These are phyloP conservation scores for Palythoa grandiflora DNA, from an alignment of 92 coral and sea anemone species.

Conservation along the genomic window DNA sequence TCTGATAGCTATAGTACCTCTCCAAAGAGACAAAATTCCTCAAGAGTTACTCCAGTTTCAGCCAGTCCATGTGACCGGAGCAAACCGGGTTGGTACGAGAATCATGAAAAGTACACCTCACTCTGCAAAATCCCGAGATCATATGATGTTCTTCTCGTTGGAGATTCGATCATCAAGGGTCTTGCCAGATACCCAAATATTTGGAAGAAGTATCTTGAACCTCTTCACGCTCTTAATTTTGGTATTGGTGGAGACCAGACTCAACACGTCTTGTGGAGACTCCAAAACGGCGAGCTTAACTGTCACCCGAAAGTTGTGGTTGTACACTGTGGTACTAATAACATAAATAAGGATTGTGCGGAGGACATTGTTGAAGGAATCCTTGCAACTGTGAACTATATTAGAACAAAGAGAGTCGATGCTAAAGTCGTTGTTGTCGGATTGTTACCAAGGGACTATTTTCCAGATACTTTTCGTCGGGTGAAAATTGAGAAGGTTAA, in stretches of 20 bases:
- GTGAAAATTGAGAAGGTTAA: constrained; percentile 77
- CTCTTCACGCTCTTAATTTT: constrained; percentile 85
- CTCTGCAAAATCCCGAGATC: constrained; percentile 57
- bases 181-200: constrained; percentile 87
- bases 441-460: constrained; percentile 88
- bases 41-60: constrained; percentile 16
- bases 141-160: constrained; percentile 73
- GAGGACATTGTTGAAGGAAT: constrained; percentile 91
- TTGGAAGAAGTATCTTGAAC: constrained; percentile 83
- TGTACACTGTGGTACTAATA: constrained; percentile 95
- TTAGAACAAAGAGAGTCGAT: constrained; percentile 67
- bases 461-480: constrained; percentile 71
- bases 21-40: not conserved
- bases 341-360: constrained; percentile 82
- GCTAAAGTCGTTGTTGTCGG: constrained; percentile 82
- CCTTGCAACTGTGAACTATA: constrained; percentile 85
- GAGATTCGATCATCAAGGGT: constrained; percentile 94
- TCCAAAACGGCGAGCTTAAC: constrained; percentile 90
- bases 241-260: constrained; percentile 97
- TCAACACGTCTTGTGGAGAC: constrained; percentile 96
- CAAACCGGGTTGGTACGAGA: constrained; percentile 85
- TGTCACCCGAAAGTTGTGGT: constrained; percentile 83
- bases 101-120: constrained; percentile 69
- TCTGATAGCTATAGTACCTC: constrained; percentile 31
- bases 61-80: constrained; percentile 73